Evolutionary conservation across 2,888 invertebrate species (phyloP).

Genomic region (Neoscelio sp.): DNA sequence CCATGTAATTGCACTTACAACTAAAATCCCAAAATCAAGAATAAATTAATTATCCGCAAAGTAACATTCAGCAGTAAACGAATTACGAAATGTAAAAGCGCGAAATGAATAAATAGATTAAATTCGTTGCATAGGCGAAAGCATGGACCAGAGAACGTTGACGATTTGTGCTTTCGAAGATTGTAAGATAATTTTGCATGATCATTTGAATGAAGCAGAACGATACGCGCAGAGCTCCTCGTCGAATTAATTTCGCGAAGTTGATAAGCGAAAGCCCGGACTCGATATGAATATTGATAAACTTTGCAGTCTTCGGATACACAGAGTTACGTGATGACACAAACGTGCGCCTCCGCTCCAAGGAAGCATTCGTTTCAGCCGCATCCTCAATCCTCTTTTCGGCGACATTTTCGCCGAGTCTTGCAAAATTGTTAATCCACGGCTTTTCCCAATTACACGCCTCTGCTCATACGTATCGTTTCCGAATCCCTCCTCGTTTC

Average conservation of each 20-base stretch:
- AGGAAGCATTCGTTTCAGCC: conserved; percentile 49
- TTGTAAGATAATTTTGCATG: conserved; percentile 57
- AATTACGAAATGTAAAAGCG: conserved; percentile 23
- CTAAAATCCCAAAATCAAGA: conserved; percentile 22
- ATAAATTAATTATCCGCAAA: conserved; percentile 31
- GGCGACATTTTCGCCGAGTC: conserved; percentile 80
- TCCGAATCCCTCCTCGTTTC: conserved; percentile 62
- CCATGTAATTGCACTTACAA: conserved; percentile 21
- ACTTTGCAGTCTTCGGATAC: conserved; percentile 55
- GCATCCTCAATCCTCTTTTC: conserved; percentile 73
- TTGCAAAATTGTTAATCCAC: conserved; percentile 82
- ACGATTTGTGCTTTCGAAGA: conserved; percentile 39
- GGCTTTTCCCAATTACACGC: conserved; percentile 81
- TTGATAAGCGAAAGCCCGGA: conserved; percentile 70
- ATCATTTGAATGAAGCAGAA: conserved; percentile 45
- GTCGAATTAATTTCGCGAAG: conserved; percentile 75
- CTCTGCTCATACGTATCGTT: conserved; percentile 63
- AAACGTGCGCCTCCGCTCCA: conserved; percentile 15
- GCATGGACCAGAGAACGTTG: conserved; percentile 22
- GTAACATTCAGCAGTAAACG: conserved; percentile 18
- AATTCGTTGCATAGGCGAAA: conserved; percentile 13
- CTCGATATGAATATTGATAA: conserved; percentile 72
- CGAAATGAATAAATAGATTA: conserved; percentile 54
- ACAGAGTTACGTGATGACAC: conserved; percentile 27
- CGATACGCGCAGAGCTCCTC: conserved; percentile 42